A percentile compares a stretch with the other conserved stretches of the same genome.
These are phyloP conservation scores for Lycodopsis pacificus DNA, from an alignment of 2,797 vertebrate genomes.

Conservation along the genomic window DNA sequence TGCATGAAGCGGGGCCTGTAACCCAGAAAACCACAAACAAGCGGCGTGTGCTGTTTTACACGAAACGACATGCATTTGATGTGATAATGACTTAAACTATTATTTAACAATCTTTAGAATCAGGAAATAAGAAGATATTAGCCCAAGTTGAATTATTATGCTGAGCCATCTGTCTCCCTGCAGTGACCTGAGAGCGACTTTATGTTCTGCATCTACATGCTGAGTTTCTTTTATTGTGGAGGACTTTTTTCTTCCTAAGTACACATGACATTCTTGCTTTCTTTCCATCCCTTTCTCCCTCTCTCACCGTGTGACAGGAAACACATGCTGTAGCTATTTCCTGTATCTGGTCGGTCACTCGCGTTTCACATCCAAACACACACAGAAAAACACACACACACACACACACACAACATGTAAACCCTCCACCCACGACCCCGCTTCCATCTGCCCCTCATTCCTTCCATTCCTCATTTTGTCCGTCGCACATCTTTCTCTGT, in stretches of 20 bases:
- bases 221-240: slow-evolving; percentile 10
- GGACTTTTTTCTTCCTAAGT: slow-evolving; percentile 9
- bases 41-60: not conserved
- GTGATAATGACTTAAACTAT: not conserved
- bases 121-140: not conserved
- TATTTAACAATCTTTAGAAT: not conserved
- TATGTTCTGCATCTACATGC: not conserved
- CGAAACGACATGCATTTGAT: slow-evolving; percentile 3
- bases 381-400: slow-evolving; percentile 20
- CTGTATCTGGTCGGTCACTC: slow-evolving; percentile 72
- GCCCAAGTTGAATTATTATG: too few species aligned
- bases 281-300: slow-evolving; percentile 41
- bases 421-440: slow-evolving; percentile 3
- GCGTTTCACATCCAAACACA: slow-evolving; percentile 38
- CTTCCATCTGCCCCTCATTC: slow-evolving; percentile 30
- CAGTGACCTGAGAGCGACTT: not conserved
- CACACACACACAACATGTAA: slow-evolving; percentile 19
- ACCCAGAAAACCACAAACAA: slow-evolving; percentile 12
- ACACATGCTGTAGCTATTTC: slow-evolving; percentile 79
- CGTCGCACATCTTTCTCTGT: not conserved
- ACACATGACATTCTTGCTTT: slow-evolving; percentile 31
- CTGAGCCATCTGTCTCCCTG: not conserved
- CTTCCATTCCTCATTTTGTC: slow-evolving; percentile 2
- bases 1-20: slow-evolving; percentile 19
- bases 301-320: slow-evolving; percentile 71